Percentiles rank a stretch among this genome's conserved stretches.
phyloP scores from a whole-genome alignment of 2,797 vertebrate genomes.

The Falco columbarius region DNA sequence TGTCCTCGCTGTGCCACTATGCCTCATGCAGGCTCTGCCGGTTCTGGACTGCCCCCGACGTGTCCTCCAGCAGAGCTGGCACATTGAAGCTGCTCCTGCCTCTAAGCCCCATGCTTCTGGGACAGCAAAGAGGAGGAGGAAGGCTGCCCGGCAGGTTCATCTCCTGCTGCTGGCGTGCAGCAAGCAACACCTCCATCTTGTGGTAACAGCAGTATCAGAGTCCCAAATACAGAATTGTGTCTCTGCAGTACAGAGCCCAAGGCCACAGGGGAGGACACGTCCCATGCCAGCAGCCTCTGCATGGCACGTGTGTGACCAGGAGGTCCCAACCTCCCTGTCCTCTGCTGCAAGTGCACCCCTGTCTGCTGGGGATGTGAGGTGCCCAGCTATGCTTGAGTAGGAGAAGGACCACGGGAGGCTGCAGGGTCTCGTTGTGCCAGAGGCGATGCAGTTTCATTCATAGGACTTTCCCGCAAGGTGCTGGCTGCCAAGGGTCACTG shows the following conservation, averaged over 20 bases:
- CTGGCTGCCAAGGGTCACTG: fast-evolving
- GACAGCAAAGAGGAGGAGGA: not conserved
- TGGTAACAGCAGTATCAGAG: not conserved
- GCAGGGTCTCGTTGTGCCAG: not conserved
- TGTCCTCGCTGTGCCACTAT: not conserved
- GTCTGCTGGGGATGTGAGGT: not conserved
- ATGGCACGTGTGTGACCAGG: fast-evolving
- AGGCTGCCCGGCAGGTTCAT: not conserved
- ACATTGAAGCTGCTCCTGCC: fast-evolving
- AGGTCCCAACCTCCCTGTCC: not conserved
- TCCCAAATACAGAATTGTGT: too few species aligned
- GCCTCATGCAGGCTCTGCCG: fast-evolving
- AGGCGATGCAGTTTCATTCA: fast-evolving
- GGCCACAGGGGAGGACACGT: fast-evolving
- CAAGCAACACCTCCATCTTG: constrained; percentile 49
- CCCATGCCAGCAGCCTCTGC: fast-evolving
- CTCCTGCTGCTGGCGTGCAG: fast-evolving
- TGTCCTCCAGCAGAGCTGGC: not conserved
- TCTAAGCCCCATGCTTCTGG: fast-evolving
- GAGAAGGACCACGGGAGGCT: not conserved
- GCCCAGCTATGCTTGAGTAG: not conserved
- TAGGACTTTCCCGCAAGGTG: not conserved
- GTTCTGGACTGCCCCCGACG: fast-evolving
- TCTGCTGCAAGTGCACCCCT: not conserved
- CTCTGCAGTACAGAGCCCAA: fast-evolving